Evolutionary conservation across 2,888 invertebrate species (phyloP).

Genomic region (Lucinisca nassula): DNA sequence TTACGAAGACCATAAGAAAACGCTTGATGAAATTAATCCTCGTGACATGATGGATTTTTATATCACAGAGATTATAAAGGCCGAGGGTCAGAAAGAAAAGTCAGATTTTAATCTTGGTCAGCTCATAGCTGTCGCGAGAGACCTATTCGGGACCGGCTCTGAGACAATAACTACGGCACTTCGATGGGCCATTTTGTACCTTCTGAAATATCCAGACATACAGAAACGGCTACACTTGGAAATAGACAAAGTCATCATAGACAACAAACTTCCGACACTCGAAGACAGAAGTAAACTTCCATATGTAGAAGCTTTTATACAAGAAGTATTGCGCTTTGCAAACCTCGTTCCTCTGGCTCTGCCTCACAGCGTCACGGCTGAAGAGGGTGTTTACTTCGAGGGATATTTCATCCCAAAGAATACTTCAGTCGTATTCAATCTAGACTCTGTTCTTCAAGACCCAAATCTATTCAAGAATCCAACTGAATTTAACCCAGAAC

Average conservation of each 20-base stretch:
- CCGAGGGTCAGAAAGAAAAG: neutral
- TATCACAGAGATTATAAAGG: conserved; percentile 35
- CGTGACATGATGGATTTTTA: conserved; percentile 63
- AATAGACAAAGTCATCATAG: conserved; percentile 19
- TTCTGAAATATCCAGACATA: conserved; percentile 25
- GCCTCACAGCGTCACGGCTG: conserved; percentile 73
- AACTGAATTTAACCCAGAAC: conserved; percentile 79
- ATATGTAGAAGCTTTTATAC: conserved; percentile 61
- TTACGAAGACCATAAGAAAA: conserved; percentile 51
- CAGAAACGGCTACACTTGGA: neutral
- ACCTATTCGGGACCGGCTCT: conserved; percentile 63
- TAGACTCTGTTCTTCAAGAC: conserved; percentile 60
- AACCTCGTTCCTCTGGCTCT: conserved; percentile 86
- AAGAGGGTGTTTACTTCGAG: conserved; percentile 66
- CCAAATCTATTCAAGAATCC: conserved; percentile 78
- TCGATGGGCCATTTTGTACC: conserved; percentile 48
- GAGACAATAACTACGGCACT: conserved; percentile 63
- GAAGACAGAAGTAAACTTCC: conserved; percentile 48
- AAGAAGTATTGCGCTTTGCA: conserved; percentile 84
- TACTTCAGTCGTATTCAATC: conserved; percentile 71
- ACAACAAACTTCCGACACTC: conserved; percentile 21
- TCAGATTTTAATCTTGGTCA: conserved; percentile 1
- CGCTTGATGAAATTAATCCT: conserved; percentile 45
- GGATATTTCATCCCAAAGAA: conserved; percentile 79
- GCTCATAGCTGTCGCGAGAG: conserved; percentile 33